phyloP scores from a whole-genome alignment of 2,888 invertebrate species.

The Beris chalybata region DNA sequence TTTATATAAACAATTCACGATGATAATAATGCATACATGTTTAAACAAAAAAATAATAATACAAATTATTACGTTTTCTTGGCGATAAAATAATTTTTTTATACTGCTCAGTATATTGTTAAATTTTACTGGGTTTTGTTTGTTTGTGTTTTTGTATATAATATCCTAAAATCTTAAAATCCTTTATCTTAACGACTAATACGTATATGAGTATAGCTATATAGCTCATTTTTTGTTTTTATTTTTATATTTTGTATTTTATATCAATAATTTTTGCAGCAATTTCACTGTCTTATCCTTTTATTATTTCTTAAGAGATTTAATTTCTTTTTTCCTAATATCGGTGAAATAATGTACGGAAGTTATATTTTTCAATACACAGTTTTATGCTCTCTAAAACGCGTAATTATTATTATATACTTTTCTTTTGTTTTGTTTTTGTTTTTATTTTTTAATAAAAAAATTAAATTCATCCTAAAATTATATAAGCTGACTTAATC shows the following conservation, averaged over 20 bases:
- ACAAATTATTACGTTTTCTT: neutral
- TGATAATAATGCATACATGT: constrained; percentile 3
- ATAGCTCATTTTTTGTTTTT: constrained; percentile 39
- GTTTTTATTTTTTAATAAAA: constrained; percentile 16
- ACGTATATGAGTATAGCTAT: constrained; percentile 53
- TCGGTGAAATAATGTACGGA: no score
- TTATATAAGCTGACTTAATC: constrained; percentile 27
- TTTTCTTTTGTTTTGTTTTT: no score
- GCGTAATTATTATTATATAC: constrained; percentile 7
- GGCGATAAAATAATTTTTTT: neutral
- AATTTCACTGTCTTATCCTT: no score
- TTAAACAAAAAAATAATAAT: constrained; percentile 4
- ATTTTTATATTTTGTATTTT: constrained; percentile 29
- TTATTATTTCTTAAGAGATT: no score
- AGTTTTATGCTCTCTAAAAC: constrained; percentile 17
- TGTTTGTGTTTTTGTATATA: constrained; percentile 7
- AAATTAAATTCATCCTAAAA: constrained; percentile 29
- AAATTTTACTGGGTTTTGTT: neutral
- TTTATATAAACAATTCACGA: neutral
- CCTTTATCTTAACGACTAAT: constrained; percentile 53
- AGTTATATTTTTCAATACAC: constrained; percentile 11
- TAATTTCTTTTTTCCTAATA: no score
- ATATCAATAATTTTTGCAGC: no score
- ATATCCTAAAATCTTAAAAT: constrained; percentile 34
- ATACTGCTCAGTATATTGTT: neutral